Conservation (phyloP, 2,113 vertebrate species). For the Vimba vimba region DNA sequence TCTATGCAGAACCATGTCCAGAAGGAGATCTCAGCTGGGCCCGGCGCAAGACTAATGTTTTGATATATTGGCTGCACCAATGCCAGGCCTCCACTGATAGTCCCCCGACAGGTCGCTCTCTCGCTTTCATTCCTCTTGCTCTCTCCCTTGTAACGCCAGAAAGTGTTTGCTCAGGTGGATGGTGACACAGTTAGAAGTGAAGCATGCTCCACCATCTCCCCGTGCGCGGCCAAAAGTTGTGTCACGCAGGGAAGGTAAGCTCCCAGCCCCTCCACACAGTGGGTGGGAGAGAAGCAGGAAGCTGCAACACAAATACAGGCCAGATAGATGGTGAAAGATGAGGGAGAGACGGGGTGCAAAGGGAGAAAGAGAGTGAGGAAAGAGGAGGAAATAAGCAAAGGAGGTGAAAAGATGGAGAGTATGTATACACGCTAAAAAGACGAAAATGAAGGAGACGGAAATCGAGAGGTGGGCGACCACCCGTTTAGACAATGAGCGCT, state of each 20-base stretch:
- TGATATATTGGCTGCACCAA: constrained; percentile 88
- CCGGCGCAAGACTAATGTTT: constrained; percentile 96
- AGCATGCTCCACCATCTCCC: constrained; percentile 82
- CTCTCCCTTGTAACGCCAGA: constrained; percentile 68
- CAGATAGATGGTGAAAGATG: constrained; percentile 54
- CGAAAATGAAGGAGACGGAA: constrained; percentile 54
- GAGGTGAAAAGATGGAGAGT: constrained; percentile 25
- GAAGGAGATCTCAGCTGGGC: constrained; percentile 86
- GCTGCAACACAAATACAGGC: constrained; percentile 62
- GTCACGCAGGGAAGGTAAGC: constrained; percentile 89
- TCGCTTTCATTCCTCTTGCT: constrained; percentile 58
- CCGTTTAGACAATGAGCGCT: constrained; percentile 72
- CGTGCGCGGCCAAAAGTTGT: constrained; percentile 88
- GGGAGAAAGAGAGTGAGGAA: constrained; percentile 38
- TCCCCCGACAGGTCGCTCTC: constrained; percentile 70
- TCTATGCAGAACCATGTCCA: constrained; percentile 87
- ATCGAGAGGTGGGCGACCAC: constrained; percentile 65
- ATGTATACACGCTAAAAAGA: background rate
- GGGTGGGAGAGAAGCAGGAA: constrained; percentile 80
- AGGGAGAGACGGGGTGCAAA: constrained; percentile 32
- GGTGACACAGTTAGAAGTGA: constrained; percentile 95
- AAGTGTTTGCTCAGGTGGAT: constrained; percentile 98
- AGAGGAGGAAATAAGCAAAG: constrained; percentile 52
- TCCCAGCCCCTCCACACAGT: constrained; percentile 77
- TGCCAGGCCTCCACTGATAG: constrained; percentile 88